Percentiles rank a stretch among this genome's conserved stretches.
Conservation (phyloP, 30 jellyfish, hydroid and myxozoan genomes). For the Phacellophora camtschatica region DNA sequence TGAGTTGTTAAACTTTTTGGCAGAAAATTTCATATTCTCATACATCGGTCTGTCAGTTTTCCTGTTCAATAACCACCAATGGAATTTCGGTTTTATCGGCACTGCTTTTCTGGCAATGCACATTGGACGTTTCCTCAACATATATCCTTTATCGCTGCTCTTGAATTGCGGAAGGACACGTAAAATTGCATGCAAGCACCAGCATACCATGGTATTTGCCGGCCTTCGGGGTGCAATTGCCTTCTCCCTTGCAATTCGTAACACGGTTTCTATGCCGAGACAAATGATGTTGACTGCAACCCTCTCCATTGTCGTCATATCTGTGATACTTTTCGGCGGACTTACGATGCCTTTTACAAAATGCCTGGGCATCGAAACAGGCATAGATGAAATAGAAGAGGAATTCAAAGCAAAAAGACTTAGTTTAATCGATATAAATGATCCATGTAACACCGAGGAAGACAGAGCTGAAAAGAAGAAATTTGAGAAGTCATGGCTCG, state of each 20-base stretch:
- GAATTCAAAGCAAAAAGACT: slow-evolving; percentile 97
- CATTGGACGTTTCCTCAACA: slow-evolving; percentile 84
- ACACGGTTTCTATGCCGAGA: slow-evolving; percentile 96
- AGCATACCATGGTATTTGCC: slow-evolving; percentile 91
- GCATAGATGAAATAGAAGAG: slow-evolving; percentile 97
- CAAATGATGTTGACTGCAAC: slow-evolving; percentile 99
- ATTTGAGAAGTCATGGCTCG: slow-evolving; percentile 98
- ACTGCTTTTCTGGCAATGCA: slow-evolving; percentile 93
- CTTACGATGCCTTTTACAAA: slow-evolving; percentile 91
- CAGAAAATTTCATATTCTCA: slow-evolving; percentile 98
- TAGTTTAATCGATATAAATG: slow-evolving; percentile 90
- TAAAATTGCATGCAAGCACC: slow-evolving; percentile 89
- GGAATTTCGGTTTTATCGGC: slow-evolving; percentile 99
- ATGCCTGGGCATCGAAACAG: slow-evolving; percentile 93
- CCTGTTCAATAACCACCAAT: slow-evolving; percentile 89
- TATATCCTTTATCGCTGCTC: slow-evolving; percentile 87
- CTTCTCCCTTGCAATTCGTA: slow-evolving; percentile 97
- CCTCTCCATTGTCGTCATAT: slow-evolving; percentile 82
- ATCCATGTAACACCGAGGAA: slow-evolving; percentile 96
- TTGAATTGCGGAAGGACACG: slow-evolving; percentile 88
- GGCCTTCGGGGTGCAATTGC: slow-evolving; percentile 99
- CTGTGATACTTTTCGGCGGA: slow-evolving; percentile 97
- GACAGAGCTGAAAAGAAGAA: slow-evolving; percentile 93
- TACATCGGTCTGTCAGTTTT: slow-evolving; percentile 96
- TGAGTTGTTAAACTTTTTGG: slow-evolving; percentile 90